phyloP scores from a whole-genome alignment of 2,888 invertebrate genomes.

The Nymphalis urticae region DNA sequence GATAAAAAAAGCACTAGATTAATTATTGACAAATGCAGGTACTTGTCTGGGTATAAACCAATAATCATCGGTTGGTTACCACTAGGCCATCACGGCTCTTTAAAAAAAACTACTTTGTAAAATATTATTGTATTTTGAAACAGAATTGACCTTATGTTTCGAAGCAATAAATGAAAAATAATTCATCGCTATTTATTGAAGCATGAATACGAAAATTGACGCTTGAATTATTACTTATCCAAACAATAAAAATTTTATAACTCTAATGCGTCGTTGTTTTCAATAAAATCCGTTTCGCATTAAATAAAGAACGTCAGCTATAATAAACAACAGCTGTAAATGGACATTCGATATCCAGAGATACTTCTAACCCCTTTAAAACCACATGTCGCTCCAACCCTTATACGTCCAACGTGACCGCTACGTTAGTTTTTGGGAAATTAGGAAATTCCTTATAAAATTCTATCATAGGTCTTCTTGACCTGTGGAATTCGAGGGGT shows the following conservation, averaged over 20 bases:
- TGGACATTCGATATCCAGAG: conserved; percentile 14
- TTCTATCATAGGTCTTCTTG: conserved; percentile 10
- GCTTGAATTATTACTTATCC: neutral
- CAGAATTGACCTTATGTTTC: neutral
- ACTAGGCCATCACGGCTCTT: too few species aligned
- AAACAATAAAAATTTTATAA: neutral
- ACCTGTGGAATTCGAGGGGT: neutral
- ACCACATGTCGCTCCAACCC: conserved; percentile 22
- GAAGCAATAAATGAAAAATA: neutral
- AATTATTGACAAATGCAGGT: too few species aligned
- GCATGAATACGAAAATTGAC: neutral
- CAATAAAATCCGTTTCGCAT: neutral
- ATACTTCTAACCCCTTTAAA: conserved; percentile 3
- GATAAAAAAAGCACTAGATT: too few species aligned
- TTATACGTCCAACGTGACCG: conserved; percentile 5
- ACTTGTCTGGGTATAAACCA: too few species aligned
- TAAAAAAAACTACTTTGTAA: neutral
- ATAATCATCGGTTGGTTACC: too few species aligned
- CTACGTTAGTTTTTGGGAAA: conserved; percentile 9
- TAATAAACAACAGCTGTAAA: conserved; percentile 1
- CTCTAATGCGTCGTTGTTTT: neutral
- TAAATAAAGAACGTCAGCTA: neutral
- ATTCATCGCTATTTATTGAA: neutral
- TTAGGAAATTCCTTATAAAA: conserved; percentile 15
- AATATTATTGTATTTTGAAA: neutral